A percentile compares a stretch with the other conserved stretches of the same genome.
These are phyloP conservation scores for Muricea muricata DNA, from an alignment of 92 coral and sea anemone species.

Conservation along the genomic window DNA sequence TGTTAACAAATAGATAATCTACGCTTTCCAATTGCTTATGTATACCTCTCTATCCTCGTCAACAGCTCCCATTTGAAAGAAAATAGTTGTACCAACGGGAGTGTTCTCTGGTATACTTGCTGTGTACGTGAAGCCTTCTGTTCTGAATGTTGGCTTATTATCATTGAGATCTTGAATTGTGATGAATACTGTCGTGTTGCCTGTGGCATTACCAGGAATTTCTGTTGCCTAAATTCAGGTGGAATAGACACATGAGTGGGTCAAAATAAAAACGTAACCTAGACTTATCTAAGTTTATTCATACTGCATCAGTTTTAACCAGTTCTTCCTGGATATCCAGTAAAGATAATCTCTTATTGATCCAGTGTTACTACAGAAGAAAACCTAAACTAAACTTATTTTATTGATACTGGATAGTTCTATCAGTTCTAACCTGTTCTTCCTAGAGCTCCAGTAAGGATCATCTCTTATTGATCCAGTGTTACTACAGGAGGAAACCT, in stretches of 20 bases:
- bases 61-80: conserved; percentile 76
- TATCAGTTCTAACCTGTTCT: too few relatives aligned
- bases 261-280: background rate
- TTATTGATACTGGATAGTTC: background rate
- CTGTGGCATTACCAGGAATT: conserved; percentile 75
- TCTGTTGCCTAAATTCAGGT: conserved; percentile 74
- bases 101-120: conserved; percentile 75
- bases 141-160: conserved; percentile 75
- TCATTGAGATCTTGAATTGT: conserved; percentile 82
- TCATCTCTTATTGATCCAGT: too few relatives aligned
- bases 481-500: too few relatives aligned
- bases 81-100: conserved; percentile 73
- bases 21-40: too few relatives aligned
- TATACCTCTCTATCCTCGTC: conserved; percentile 85
- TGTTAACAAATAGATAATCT: too few relatives aligned
- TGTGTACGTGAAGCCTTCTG: conserved; percentile 53
- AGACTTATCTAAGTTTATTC: background rate
- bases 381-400: background rate
- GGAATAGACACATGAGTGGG: too few relatives aligned
- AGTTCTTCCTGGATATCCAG: background rate
- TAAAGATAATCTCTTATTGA: too few relatives aligned
- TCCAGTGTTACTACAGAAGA: too few relatives aligned
- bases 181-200: conserved; percentile 78
- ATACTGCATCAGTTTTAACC: background rate
- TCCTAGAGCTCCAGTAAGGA: too few relatives aligned